Evolutionary conservation across 2,888 invertebrate species (phyloP).

Genomic region (Dryobotodes eremita): DNA sequence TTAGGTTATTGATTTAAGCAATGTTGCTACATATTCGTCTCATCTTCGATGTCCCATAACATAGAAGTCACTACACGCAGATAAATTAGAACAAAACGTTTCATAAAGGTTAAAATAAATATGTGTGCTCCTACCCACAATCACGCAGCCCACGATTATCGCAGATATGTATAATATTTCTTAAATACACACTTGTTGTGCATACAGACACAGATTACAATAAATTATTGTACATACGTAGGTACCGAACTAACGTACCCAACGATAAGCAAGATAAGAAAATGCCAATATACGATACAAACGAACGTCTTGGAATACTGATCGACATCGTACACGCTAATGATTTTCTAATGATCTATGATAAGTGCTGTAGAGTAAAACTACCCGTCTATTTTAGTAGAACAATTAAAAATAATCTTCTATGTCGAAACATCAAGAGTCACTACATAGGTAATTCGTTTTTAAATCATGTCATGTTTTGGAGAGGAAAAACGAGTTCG

Average conservation of each 20-base stretch:
- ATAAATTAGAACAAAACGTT: conserved; percentile 46
- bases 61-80: not conserved
- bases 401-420: conserved; percentile 21
- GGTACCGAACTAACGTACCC: conserved; percentile 39
- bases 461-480: conserved; percentile 45
- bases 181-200: conserved; percentile 45
- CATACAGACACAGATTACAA: conserved; percentile 46
- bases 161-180: conserved; percentile 28
- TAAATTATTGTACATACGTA: conserved; percentile 53
- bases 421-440: conserved; percentile 7
- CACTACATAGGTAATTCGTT: conserved; percentile 18
- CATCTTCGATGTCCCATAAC: not conserved
- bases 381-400: conserved; percentile 24
- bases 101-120: conserved; percentile 26
- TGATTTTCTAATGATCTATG: conserved; percentile 54
- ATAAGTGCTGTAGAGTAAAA: conserved; percentile 27
- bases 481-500: conserved; percentile 57
- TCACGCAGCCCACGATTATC: conserved; percentile 38
- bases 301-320: conserved; percentile 40
- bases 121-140: conserved; percentile 37
- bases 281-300: conserved; percentile 43
- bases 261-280: conserved; percentile 60
- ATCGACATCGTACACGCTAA: conserved; percentile 48
- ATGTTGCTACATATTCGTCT: not conserved
- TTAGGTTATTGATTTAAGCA: not conserved